Conservation (phyloP, 2,113 vertebrate genomes). For the Erythrocercus mccallii region DNA sequence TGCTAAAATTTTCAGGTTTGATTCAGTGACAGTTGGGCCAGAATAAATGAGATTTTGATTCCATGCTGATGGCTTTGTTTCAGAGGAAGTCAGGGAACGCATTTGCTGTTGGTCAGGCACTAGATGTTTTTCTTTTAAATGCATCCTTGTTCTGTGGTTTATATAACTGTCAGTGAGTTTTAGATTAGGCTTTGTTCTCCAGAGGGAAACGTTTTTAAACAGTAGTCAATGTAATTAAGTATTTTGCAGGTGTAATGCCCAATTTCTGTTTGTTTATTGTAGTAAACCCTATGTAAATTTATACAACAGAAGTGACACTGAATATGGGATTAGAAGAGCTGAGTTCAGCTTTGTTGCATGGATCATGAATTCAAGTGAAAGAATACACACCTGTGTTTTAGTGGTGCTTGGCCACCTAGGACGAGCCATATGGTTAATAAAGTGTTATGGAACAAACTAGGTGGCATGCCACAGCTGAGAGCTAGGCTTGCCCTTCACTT, state of each 20-base stretch:
- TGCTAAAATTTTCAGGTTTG: neutral
- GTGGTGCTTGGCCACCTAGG: constrained; percentile 25
- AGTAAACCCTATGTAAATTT: neutral
- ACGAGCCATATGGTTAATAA: constrained; percentile 29
- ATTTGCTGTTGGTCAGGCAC: neutral
- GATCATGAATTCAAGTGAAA: neutral
- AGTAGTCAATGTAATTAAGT: neutral
- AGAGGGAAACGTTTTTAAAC: neutral
- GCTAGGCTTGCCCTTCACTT: neutral
- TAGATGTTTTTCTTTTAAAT: neutral
- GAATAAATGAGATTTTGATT: neutral
- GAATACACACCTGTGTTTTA: constrained; percentile 6
- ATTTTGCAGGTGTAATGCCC: neutral
- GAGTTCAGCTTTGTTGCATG: neutral
- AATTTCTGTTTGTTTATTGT: neutral
- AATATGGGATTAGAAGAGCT: neutral
- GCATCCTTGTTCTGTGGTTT: neutral
- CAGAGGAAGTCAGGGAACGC: neutral
- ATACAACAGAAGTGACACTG: neutral
- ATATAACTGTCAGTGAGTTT: neutral
- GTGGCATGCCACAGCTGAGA: constrained; percentile 11
- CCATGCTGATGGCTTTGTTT: neutral
- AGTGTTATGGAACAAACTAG: neutral
- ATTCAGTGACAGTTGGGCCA: neutral
- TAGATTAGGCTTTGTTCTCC: neutral